Base-by-base conservation (phyloP, 2,888 invertebrate species). In the Tiliacea aurago region DNA sequence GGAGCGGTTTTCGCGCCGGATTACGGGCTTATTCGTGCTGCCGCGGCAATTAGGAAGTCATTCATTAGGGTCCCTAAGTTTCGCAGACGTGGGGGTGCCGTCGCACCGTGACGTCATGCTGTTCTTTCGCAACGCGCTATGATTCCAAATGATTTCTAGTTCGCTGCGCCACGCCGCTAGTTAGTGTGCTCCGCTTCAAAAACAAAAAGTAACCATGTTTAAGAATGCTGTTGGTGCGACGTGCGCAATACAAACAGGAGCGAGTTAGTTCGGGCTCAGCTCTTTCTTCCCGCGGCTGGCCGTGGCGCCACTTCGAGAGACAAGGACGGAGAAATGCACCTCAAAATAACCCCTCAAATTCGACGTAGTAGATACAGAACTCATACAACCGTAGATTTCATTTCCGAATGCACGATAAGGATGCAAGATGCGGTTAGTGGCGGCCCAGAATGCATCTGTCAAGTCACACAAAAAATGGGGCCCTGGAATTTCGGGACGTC, bases 61-160 rank as follows among this genome's bases (percentile, higher is more conserved):
- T 95, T 96, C 96, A 96, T 96, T 96, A 96, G 93, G 95, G 93
- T 95, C 96, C 96, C 95, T 95, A 96, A 96, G 95, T 96, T 96
- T 95, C 91, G 95, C 95, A 96, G 96, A 96, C 95, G 95, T 92
- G 94, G 95, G 96, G 96, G 96, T 96, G 95, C 95, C 94, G 91
- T 88, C 90, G 91, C 90, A 87, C 88, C 88, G 92, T 94, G 93
- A 94, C 94, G 94, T 95, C 94, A 94, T 89, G 85, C 84, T 86
- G 90, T 88, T 92, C 93, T 94, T 93, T 93, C 89, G 89, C 90
- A 90, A 90, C 89, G 86, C 87, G 88, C 88, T 89, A 90, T 88
- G 84, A 90, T 89, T 90, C 83, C 78, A 85, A 88, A 89, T 89
- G 86, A 89, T 88, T 90, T 87, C 87, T 86, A 89, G 90, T 88